phyloP scores from a whole-genome alignment of 2,797 vertebrate species.

The Netta rufina region DNA sequence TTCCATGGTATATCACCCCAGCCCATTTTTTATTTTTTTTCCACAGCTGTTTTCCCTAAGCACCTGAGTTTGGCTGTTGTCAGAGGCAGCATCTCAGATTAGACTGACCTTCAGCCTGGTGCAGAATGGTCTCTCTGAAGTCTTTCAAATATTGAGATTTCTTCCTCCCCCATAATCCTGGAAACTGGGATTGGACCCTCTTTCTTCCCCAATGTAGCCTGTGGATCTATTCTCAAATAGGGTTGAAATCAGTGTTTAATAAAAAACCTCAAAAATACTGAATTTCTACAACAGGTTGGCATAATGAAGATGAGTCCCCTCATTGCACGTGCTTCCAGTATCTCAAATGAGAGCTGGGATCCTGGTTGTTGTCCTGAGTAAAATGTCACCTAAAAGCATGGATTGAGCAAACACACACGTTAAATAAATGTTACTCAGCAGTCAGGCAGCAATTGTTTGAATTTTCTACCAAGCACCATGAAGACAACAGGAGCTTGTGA shows the following conservation, averaged over 20 bases:
- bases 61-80: not conserved
- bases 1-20: too few species aligned
- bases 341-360: not conserved
- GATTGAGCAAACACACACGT: not conserved
- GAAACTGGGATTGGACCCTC: not conserved
- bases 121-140: not conserved
- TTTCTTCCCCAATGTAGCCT: not conserved
- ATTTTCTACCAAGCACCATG: not conserved
- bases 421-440: not conserved
- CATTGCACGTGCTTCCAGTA: fast-evolving
- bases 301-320: not conserved
- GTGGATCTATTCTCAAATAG: not conserved
- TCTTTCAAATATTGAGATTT: not conserved
- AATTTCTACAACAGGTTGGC: not conserved
- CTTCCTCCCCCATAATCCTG: fast-evolving
- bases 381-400: not conserved
- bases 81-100: not conserved
- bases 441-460: not conserved
- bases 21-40: not conserved
- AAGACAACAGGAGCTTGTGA: not conserved
- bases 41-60: not conserved
- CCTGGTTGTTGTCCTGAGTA: not conserved
- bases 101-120: too few species aligned
- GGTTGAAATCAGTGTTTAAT: not conserved
- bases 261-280: not conserved